phyloP scores from a whole-genome alignment of 2,113 vertebrate species.

The Origma solitaria region DNA sequence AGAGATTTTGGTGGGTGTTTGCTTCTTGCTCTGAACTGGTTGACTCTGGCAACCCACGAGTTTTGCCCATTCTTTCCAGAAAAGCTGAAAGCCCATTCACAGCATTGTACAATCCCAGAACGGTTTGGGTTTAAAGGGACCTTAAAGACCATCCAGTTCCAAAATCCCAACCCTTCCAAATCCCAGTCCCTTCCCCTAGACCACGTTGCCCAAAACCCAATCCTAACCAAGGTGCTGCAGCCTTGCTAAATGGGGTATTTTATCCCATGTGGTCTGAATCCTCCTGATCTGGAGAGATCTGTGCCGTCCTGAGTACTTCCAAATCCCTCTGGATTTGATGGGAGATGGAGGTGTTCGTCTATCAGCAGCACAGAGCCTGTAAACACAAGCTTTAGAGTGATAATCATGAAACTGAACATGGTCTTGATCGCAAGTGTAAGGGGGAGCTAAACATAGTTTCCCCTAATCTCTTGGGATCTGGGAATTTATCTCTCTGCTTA shows the following conservation, averaged over 20 bases:
- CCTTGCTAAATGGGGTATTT: neutral
- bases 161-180: neutral
- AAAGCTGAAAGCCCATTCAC: neutral
- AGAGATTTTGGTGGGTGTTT: neutral
- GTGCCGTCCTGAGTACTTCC: neutral
- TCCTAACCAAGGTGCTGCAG: neutral
- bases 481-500: constrained; percentile 67
- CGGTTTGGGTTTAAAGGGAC: neutral
- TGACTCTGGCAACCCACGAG: neutral
- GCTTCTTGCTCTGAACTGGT: neutral
- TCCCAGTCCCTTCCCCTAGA: too few species aligned
- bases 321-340: neutral
- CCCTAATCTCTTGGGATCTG: constrained; percentile 46
- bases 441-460: constrained; percentile 50
- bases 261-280: neutral
- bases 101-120: neutral
- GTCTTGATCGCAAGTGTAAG: neutral
- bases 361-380: neutral
- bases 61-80: neutral
- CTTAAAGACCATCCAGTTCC: neutral
- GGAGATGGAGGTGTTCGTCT: neutral
- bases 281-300: neutral
- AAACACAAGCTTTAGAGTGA: neutral
- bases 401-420: neutral
- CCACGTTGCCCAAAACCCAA: neutral